Evolutionary conservation across 2,797 vertebrate genomes (phyloP).

Genomic region (Decapterus maruadsi): DNA sequence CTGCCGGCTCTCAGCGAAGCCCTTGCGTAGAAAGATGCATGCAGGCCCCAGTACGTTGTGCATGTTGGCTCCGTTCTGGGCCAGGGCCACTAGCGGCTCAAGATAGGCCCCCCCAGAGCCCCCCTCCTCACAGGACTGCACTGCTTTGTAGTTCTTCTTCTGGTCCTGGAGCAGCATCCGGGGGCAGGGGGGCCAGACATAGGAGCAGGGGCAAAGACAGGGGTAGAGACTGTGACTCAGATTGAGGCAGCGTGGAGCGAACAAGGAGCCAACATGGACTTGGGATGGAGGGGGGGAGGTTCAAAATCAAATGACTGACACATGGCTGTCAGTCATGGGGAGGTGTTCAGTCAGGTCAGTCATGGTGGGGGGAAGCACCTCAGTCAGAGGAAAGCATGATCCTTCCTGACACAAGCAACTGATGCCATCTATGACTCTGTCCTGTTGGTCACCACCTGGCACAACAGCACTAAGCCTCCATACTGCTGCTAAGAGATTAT

Average conservation of each 20-base stretch:
- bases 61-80: conserved; percentile 96
- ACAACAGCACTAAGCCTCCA: not conserved
- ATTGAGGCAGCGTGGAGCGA: conserved; percentile 64
- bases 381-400: conserved; percentile 46
- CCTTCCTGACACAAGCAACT: conserved; percentile 57
- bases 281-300: conserved; percentile 14
- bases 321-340: conserved; percentile 55
- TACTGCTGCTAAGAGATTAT: not conserved
- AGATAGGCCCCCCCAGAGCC: conserved; percentile 87
- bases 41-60: conserved; percentile 98
- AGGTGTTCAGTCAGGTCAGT: conserved; percentile 58
- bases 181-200: conserved; percentile 52
- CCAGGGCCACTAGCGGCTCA: conserved; percentile 92
- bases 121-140: conserved; percentile 92
- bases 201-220: conserved; percentile 70
- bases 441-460: conserved; percentile 15
- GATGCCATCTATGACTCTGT: conserved; percentile 58
- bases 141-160: conserved; percentile 94
- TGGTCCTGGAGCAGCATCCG: conserved; percentile 90
- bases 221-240: conserved; percentile 77
- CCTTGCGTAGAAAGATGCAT: conserved; percentile 99
- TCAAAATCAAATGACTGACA: conserved; percentile 45
- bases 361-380: conserved; percentile 41
- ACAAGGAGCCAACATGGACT: conserved; percentile 50
- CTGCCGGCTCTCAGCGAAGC: conserved; percentile 97